Percentiles rank a stretch among this genome's conserved stretches.
Conservation (phyloP, 92 coral and sea anemone genomes). For the Siderastrea siderea region DNA sequence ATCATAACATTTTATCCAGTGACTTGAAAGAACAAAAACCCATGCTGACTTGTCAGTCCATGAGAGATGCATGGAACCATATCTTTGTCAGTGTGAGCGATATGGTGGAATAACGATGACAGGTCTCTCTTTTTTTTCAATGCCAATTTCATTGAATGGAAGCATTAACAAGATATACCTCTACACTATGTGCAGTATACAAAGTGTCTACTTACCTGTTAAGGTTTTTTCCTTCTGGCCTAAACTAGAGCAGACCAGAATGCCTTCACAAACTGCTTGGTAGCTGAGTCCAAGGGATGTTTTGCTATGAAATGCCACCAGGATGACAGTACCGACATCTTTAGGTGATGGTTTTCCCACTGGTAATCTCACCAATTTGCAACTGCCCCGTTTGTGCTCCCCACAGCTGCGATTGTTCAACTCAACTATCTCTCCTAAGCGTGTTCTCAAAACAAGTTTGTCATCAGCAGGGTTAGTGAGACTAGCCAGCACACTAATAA, state of each 20-base stretch:
- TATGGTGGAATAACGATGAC: no score
- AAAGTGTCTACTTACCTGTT: not conserved
- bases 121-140: no score
- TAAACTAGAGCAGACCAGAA: not conserved
- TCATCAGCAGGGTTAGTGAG: not conserved
- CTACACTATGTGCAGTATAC: no score
- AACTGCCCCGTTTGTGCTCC: not conserved
- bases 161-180: no score
- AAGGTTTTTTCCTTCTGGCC: not conserved
- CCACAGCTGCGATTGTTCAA: not conserved
- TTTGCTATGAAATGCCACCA: not conserved
- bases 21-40: no score
- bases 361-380: not conserved
- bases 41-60: no score
- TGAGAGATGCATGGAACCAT: no score
- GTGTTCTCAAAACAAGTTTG: not conserved
- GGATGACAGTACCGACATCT: not conserved
- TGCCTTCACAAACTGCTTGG: not conserved
- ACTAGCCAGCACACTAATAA: not conserved
- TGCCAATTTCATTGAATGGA: no score
- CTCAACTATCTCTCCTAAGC: not conserved
- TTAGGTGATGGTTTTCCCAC: not conserved
- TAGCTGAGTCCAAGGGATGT: not conserved
- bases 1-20: no score
- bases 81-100: no score